A percentile compares a stretch with the other conserved stretches of the same genome.
phyloP scores from a whole-genome alignment of 35 echinoderm and acorn worm genomes.

The Strongylocentrotus purpuratus region DNA sequence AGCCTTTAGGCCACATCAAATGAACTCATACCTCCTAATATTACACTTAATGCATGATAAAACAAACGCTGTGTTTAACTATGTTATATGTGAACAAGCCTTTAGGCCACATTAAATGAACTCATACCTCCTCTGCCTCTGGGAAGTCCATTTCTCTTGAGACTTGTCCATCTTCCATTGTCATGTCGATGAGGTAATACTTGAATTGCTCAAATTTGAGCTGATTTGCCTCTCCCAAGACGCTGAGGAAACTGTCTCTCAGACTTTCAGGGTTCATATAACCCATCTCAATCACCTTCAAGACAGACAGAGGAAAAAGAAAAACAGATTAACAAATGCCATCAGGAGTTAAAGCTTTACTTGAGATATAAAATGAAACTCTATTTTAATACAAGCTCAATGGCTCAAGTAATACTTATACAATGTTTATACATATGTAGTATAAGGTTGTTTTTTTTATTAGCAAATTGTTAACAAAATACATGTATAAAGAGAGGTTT shows the following conservation, averaged over 20 bases:
- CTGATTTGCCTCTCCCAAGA: constrained; percentile 61
- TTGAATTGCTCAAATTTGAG: constrained; percentile 65
- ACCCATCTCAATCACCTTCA: constrained; percentile 88
- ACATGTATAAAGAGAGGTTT: too few relatives aligned
- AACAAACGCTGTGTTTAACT: too few relatives aligned
- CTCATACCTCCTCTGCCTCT: constrained; percentile 62
- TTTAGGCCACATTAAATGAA: background rate
- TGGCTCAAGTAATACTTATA: too few relatives aligned
- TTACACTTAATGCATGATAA: too few relatives aligned
- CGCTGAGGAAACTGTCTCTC: constrained; percentile 49
- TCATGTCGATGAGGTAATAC: constrained; percentile 61
- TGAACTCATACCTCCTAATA: constrained; percentile 42
- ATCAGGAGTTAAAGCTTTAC: too few relatives aligned
- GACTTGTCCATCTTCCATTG: constrained; percentile 52
- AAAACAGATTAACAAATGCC: background rate
- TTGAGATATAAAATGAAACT: too few relatives aligned
- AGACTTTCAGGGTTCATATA: constrained; percentile 85
- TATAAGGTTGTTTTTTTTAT: too few relatives aligned
- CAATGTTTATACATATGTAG: too few relatives aligned
- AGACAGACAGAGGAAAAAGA: constrained; percentile 17
- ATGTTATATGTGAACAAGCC: too few relatives aligned
- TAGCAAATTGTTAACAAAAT: too few relatives aligned
- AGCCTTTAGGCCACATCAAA: too few relatives aligned
- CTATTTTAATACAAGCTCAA: too few relatives aligned
- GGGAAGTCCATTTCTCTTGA: constrained; percentile 26